These are phyloP conservation scores for Steinernema hermaphroditum DNA, from an alignment of 2,888 invertebrate genomes.

Conservation along the genomic window DNA sequence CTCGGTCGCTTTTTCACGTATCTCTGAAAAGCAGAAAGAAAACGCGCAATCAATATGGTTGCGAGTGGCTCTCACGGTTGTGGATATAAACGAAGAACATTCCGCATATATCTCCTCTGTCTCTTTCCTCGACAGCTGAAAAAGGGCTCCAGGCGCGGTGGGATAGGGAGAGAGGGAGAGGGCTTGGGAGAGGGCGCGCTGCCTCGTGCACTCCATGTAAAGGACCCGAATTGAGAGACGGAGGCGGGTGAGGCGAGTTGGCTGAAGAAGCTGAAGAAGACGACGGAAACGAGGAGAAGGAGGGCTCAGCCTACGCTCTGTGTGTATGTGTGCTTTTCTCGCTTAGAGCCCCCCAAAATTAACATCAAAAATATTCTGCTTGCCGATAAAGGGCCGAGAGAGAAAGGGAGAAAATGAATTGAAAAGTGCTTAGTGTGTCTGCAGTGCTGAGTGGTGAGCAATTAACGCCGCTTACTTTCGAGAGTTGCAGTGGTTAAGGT, in stretches of 20 bases:
- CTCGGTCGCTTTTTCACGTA: conserved; percentile 31
- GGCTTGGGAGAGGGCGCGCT: background rate
- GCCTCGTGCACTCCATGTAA: conserved; percentile 26
- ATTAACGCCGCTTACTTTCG: conserved; percentile 35
- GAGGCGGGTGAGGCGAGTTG: background rate
- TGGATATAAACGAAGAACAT: conserved; percentile 31
- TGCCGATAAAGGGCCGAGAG: conserved; percentile 16
- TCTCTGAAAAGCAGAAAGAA: conserved; percentile 30
- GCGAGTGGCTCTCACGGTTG: conserved; percentile 31
- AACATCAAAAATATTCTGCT: conserved; percentile 5
- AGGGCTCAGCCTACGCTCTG: background rate
- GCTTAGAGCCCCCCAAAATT: background rate
- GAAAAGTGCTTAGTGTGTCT: background rate
- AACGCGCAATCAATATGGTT: conserved; percentile 31
- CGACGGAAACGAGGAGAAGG: conserved; percentile 6
- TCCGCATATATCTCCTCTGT: conserved; percentile 31
- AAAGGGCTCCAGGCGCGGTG: background rate
- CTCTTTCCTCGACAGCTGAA: conserved; percentile 30
- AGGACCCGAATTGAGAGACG: conserved; percentile 16
- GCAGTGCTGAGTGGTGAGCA: background rate
- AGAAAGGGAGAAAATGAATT: conserved; percentile 22
- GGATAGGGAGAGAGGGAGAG: conserved; percentile 23
- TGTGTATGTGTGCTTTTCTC: background rate
- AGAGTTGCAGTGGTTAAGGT: conserved; percentile 30
- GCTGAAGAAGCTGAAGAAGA: conserved; percentile 16